Evolutionary conservation across 1,140 invertebrate species (phyloP), one percentile per base, ranked within the genome.

Genomic region (Lucilia sericata): DNA sequence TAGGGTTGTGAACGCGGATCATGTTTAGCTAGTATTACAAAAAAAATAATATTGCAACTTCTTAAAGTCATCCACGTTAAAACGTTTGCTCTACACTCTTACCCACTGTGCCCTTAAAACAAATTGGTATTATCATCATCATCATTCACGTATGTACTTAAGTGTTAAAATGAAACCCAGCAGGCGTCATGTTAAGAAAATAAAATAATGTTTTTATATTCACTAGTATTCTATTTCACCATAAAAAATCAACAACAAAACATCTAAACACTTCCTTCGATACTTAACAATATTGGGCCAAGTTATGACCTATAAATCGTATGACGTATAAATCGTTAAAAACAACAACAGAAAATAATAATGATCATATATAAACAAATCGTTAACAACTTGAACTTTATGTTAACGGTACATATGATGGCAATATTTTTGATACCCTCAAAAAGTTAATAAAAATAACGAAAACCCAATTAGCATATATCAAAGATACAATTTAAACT

Each of bases 101-200:
- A 60, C 55, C 3, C 55, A 60, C 55, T 60, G 55, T 60, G 0
- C 14, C 14, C 4, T 60, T 60, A 17, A 60, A n/a, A 7, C 65
- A 21, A 70, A 19, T 70, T 13, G 65, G 19, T 70, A 70, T 70
- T 25, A 70, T 19, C 5, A 70, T 70, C 9, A 21, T 70, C 21
- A 70, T 21, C 9, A 21, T 21, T 70, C n/a, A 10, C 19, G 65
- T 70, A 25, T 10, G 65, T 70, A 49, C 42, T 80, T 80, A 49
- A 80, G 42, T 80, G 76, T 80, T 51, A 80, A 80, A 80, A 34
- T 49, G 42, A 49, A 80, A 21, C 76, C 76, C 76, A 51, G 47
- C 76, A 49, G 76, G 76, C 65, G 65, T 70, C 65, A 21, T 70
- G 21, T 70, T 70, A 19, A 70, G 65, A 70, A 70, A 70, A 70